A percentile compares a stretch with the other conserved stretches of the same genome.
These are phyloP conservation scores for Vultur gryphus DNA, from an alignment of 2,797 vertebrate genomes.

Conservation along the genomic window DNA sequence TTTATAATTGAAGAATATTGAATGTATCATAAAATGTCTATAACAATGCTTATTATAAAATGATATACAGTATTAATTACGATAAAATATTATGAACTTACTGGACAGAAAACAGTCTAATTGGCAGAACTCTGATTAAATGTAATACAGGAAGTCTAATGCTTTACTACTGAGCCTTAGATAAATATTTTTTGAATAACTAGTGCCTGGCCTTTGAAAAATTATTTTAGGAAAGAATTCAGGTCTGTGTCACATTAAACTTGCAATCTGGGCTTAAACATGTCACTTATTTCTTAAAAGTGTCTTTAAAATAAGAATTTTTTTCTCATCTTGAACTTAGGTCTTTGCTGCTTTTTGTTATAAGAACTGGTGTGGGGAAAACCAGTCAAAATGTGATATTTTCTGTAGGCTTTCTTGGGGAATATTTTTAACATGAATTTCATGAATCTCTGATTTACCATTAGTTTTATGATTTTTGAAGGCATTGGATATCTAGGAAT, in stretches of 20 bases:
- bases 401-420: background rate
- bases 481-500: background rate
- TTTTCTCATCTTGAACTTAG: background rate
- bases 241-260: background rate
- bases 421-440: background rate
- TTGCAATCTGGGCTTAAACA: background rate
- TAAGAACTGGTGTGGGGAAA: background rate
- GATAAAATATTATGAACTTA: background rate
- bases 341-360: background rate
- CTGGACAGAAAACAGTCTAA: background rate
- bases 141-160: background rate
- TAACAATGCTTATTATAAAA: background rate
- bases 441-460: background rate
- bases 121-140: background rate
- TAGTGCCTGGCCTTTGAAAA: background rate
- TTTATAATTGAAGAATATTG: background rate
- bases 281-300: background rate
- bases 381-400: background rate
- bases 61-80: background rate
- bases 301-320: background rate
- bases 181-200: background rate
- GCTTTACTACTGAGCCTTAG: background rate
- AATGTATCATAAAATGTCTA: background rate
- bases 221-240: background rate
- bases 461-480: background rate